Base-by-base conservation (phyloP, 2,888 invertebrate genomes). In the Masnerella sp. region DNA sequence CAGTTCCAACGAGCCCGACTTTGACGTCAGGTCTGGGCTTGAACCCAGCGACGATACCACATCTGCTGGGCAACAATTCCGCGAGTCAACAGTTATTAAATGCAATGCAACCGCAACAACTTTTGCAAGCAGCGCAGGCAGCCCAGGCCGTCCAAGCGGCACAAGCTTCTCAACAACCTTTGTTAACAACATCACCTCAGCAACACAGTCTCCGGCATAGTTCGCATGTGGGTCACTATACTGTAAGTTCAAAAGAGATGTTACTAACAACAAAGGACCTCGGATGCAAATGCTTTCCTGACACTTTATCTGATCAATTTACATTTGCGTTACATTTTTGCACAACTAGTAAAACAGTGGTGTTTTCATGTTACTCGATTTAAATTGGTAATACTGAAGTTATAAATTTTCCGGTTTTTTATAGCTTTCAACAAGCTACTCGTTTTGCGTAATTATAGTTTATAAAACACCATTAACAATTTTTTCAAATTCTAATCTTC, bases 31-130 rank as follows among this genome's bases (percentile, higher is more conserved):
- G 92, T 75, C 89, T 94, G 74, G 86, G 84, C 34, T 87, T 94
- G 49, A 94, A 94, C 80, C 91, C 91, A 9, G 88, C 90, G 14
- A 90, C 92, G 7, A 81, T 93, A 80, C 92, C 93, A 56, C 94
- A 94, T 88, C 91, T 95, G 51, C 89, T 95, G 75, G 91, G 93
- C 34, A 93, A 92, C 82, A 92, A 91, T 38, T 89, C 90, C 36
- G 89, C 91, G 40, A 92, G 93, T 78, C 94, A 94, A 82, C 94
- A 94, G 83, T 87, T 95, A 70, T 88, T 95, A 14, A 93, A 93
- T 82, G 93, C 94, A 2, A 88, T 95, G 82, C 93, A 92, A 81
- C 93, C 93, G 18, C 93, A 93, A 84, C 90, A 93, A 81, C 82
- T 88, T 75, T 83, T 86, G 52, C 88, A 87, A 75, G 85, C 85